These are phyloP conservation scores for Homarus americanus DNA, from an alignment of 1,140 invertebrate genomes.

Conservation along the genomic window DNA sequence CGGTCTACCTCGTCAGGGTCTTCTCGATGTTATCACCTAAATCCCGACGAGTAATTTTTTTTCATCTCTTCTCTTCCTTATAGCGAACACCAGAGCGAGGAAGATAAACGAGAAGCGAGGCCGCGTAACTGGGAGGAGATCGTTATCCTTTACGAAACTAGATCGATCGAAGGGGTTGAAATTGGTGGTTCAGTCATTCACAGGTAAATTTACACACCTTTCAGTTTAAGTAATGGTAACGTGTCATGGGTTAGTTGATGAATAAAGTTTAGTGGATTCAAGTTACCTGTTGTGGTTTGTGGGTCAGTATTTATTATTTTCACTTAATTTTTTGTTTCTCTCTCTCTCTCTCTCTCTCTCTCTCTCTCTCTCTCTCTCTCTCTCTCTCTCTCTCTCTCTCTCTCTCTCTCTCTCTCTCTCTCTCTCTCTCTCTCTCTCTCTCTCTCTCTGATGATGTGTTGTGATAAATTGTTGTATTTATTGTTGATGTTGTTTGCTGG, in stretches of 20 bases:
- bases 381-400: no score
- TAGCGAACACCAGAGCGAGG: background rate
- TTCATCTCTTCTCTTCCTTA: background rate
- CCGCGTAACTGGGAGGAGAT: background rate
- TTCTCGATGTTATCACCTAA: background rate
- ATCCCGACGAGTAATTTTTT: background rate
- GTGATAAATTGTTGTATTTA: no score
- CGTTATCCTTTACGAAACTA: background rate
- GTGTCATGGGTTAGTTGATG: no score
- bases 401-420: background rate
- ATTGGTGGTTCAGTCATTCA: background rate
- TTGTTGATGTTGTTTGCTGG: no score
- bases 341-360: background rate
- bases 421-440: background rate
- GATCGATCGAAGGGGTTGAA: background rate
- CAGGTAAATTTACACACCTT: background rate
- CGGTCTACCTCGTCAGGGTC: background rate
- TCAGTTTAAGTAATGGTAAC: background rate
- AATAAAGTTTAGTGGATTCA: no score
- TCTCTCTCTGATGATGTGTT: no score
- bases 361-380: background rate
- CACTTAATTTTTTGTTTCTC: background rate
- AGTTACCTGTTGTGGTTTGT: background rate
- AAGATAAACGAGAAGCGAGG: background rate
- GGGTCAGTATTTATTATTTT: background rate